Evolutionary conservation across 2,888 invertebrate species (phyloP), one percentile per base, ranked within the genome.

Genomic region (Lasioglossum leucozonium): DNA sequence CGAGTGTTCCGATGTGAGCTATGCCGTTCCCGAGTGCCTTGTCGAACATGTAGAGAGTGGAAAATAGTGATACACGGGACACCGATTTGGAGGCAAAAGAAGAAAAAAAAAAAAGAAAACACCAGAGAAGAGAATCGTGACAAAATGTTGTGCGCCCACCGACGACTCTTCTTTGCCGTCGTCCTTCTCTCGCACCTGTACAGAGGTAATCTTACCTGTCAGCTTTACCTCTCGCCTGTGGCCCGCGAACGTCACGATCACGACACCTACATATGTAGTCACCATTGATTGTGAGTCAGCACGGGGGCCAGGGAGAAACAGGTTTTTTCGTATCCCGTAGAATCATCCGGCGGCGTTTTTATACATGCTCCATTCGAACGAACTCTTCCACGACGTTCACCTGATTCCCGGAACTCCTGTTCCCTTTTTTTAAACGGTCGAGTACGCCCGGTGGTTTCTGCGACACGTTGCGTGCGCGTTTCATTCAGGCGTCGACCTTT

Each of bases 281-380:
- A 34, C 22, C 84, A 80, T 81, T 51, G 26, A n/a, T n/a, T 5
- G 58, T 90, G 90, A 90, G 85, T 90, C 90, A 90, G 58, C 73
- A 74, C 51, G 47, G 16, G 22, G 30, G 72, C 55, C 67, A 42
- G 4, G 11, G 40, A 34, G 37, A 69, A 89, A 87, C 86, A 73
- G 78, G 86, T 88, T 89, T 82, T 55, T n/a, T 22, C 16, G 77
- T 0, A 16, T 8, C 13, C 37, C 37, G 37, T 37, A 11, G 37
- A 34, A 37, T 26, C 26, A 8, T 22, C 8, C 51, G 22, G 4
- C 10, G 22, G 18, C 11, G 22, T 34, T 18, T 22, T 22, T 67
- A 10, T 37, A 1, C 11, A 0, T 8, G 10, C 0, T 22, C 10
- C 22, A 67, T 37, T 22, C 0, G 37, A 37, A 67, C 0, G 37